Base-by-base conservation (phyloP, 2,797 vertebrate species). In the Lateolabrax maculatus region DNA sequence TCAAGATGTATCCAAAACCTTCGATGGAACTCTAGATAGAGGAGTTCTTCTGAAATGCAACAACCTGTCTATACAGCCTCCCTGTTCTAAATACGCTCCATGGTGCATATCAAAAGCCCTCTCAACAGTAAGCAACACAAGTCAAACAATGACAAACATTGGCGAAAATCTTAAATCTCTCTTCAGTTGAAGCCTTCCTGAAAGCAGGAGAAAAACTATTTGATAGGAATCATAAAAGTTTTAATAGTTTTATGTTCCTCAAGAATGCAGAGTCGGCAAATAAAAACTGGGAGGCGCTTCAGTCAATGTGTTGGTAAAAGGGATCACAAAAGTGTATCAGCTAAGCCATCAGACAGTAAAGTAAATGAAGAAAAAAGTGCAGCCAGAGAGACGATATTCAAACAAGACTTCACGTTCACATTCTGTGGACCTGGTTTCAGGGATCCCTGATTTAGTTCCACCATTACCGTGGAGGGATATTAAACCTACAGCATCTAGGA, bases 201-300 rank as follows among this genome's bases (percentile, higher is more conserved):
- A 55, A 44, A 46, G 9, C 12, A 31, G 27, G 9, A 25, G 2
- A 10, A 4, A 23, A 53, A 25, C n/a, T 1, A 12, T 9, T 29
- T 36, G 11, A 39, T 4, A 9, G 19, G 3, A 48, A 64, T 64
- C 19, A 78, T 81, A 83, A 81, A 75, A n/a, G 4, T 27, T 55
- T 44, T 48, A 72, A 82, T 56, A 12, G 34, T n/a, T 77, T 81
- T 62, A 66, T 55, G 21, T 48, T 60, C 9, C 29, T 56, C 1
- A 0, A 27, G 69, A 62, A 49, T 44, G 12, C 16, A 1, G 31
- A 48, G 53, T 72, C 41, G 34, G 71, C 36, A 19, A n/a, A 36
- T 51, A 80, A 70, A 85, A 67, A 37, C 18, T 44, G 56, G 84
- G 81, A 79, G 83, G 81, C 2, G 34, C 43, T 71, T 77, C 18